Percentiles rank a stretch among this genome's conserved stretches.
Conservation (phyloP, 2,797 vertebrate species). For the Iguana delicatissima region DNA sequence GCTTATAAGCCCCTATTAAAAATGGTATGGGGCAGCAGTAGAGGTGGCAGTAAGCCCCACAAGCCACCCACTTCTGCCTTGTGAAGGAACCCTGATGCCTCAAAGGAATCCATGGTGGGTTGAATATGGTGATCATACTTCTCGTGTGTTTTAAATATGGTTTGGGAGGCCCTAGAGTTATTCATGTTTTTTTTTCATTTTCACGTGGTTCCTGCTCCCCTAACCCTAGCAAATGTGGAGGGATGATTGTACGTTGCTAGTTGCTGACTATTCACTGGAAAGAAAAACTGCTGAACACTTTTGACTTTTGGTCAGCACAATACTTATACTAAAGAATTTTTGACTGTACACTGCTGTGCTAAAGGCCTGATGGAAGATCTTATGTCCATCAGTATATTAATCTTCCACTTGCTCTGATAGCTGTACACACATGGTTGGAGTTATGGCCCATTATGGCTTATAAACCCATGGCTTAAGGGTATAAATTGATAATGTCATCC, state of each 20-base stretch:
- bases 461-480: accelerated
- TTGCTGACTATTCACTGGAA: not conserved
- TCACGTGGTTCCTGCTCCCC: too few relatives aligned
- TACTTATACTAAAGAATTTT: not conserved
- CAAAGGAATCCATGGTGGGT: too few relatives aligned
- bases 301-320: not conserved
- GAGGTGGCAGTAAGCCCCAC: too few relatives aligned
- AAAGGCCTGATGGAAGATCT: not conserved
- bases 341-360: not conserved
- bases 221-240: too few relatives aligned
- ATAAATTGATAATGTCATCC: not conserved
- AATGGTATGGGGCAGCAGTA: too few relatives aligned
- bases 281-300: not conserved
- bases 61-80: too few relatives aligned
- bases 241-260: not conserved
- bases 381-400: accelerated
- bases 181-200: too few relatives aligned
- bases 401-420: accelerated
- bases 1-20: too few relatives aligned
- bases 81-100: too few relatives aligned
- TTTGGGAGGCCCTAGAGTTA: too few relatives aligned
- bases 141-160: too few relatives aligned
- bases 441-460: not conserved
- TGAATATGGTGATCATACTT: too few relatives aligned
- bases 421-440: accelerated